phyloP scores from a whole-genome alignment of 2,113 vertebrate genomes.

The Amphiprion percula region DNA sequence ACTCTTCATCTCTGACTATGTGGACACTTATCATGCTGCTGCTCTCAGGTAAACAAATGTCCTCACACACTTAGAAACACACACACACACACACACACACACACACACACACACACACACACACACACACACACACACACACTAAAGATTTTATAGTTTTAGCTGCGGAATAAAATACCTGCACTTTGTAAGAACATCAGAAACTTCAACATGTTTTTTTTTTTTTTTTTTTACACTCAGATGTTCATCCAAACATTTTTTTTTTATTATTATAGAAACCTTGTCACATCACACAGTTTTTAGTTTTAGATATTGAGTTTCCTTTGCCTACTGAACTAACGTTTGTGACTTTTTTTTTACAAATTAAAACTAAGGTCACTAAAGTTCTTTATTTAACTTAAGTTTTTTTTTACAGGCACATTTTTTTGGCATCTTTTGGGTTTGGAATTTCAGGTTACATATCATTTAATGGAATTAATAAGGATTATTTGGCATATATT shows the following conservation, averaged over 20 bases:
- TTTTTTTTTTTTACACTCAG: not conserved
- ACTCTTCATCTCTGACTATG: constrained; percentile 99
- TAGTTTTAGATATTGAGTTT: not conserved
- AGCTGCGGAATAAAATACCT: not conserved
- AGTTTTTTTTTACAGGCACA: no score
- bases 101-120: not conserved
- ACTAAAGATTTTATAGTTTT: not conserved
- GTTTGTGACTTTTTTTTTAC: not conserved
- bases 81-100: not conserved
- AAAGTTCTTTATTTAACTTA: no score
- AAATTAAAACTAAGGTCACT: not conserved
- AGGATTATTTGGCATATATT: not conserved
- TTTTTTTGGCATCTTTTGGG: accelerated
- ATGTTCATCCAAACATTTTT: not conserved
- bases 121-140: not conserved
- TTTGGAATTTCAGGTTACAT: not conserved
- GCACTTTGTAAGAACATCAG: not conserved
- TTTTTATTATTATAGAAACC: not conserved
- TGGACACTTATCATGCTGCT: constrained; percentile 98
- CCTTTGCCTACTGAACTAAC: not conserved
- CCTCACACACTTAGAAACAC: not conserved
- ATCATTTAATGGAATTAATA: not conserved
- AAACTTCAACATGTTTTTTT: not conserved
- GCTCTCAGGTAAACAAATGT: constrained; percentile 90
- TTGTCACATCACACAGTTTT: not conserved